A percentile compares a stretch with the other conserved stretches of the same genome.
These are phyloP conservation scores for Nomada lathburiana DNA, from an alignment of 2,888 invertebrate genomes.

Conservation along the genomic window DNA sequence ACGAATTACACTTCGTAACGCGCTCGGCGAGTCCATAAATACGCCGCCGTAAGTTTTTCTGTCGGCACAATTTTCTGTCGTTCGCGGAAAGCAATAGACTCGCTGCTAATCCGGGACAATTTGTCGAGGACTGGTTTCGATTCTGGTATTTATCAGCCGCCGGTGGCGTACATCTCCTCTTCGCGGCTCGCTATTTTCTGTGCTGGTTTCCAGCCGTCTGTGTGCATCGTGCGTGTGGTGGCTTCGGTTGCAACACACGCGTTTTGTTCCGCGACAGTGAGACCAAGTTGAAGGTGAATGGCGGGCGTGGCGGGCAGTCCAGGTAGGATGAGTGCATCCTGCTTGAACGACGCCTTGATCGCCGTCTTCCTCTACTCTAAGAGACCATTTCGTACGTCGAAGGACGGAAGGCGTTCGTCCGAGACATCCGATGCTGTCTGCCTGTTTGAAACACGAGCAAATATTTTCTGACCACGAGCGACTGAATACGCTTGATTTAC, in stretches of 20 bases:
- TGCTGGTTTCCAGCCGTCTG: constrained; percentile 31
- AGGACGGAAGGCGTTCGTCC: constrained; percentile 43
- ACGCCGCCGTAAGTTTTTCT: constrained; percentile 39
- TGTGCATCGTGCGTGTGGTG: constrained; percentile 33
- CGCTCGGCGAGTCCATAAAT: constrained; percentile 46
- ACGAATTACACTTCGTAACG: constrained; percentile 40
- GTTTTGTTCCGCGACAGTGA: constrained; percentile 65
- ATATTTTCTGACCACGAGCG: constrained; percentile 6
- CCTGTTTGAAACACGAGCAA: constrained; percentile 20
- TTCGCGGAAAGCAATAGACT: constrained; percentile 46
- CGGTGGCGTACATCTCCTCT: constrained; percentile 39
- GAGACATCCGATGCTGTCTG: constrained; percentile 39
- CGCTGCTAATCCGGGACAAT: constrained; percentile 71
- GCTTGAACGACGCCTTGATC: constrained; percentile 79
- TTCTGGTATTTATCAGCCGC: constrained; percentile 74
- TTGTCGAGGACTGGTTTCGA: constrained; percentile 78
- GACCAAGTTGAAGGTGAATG: constrained; percentile 84
- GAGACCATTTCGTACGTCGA: constrained; percentile 63
- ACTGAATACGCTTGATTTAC: not conserved
- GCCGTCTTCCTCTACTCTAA: constrained; percentile 79
- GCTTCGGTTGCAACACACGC: constrained; percentile 53
- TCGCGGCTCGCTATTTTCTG: constrained; percentile 53
- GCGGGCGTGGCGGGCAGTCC: constrained; percentile 81
- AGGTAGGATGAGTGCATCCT: constrained; percentile 79
- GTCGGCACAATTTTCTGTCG: constrained; percentile 38